phyloP scores from a whole-genome alignment of 1,140 invertebrate genomes.

The Lucilia sericata region DNA sequence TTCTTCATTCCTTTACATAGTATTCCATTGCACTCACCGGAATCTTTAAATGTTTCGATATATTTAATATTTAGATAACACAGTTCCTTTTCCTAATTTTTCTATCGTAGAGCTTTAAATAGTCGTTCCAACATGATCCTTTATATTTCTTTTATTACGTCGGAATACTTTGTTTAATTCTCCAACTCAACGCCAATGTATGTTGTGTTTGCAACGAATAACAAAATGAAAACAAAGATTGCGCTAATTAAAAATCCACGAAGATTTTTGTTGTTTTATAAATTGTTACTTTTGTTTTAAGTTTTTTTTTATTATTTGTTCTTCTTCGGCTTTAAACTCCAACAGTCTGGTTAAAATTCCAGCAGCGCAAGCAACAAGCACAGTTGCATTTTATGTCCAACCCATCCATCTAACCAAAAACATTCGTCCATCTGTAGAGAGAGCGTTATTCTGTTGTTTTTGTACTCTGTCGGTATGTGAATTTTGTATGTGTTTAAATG shows the following conservation, averaged over 20 bases:
- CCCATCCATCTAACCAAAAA: not conserved
- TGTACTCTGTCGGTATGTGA: not conserved
- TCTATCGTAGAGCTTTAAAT: too few relatives aligned
- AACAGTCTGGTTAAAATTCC: slow-evolving; percentile 11
- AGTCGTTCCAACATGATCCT: not conserved
- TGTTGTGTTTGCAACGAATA: slow-evolving; percentile 53
- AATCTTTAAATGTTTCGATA: too few relatives aligned
- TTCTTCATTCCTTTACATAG: too few relatives aligned
- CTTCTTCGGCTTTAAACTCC: not conserved
- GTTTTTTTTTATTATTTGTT: not conserved
- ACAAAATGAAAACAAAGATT: slow-evolving; percentile 64
- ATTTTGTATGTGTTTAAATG: not conserved
- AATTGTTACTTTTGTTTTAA: not conserved
- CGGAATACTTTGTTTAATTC: slow-evolving; percentile 15
- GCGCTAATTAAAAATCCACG: slow-evolving; percentile 66
- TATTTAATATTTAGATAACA: too few relatives aligned
- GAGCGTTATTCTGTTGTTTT: not conserved
- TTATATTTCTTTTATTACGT: not conserved
- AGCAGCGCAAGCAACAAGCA: slow-evolving; percentile 25
- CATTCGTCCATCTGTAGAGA: not conserved
- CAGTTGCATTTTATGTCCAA: slow-evolving; percentile 16
- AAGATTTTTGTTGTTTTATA: slow-evolving; percentile 1
- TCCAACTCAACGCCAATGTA: not conserved
- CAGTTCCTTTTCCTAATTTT: too few relatives aligned
- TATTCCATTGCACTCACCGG: too few relatives aligned